A percentile compares a stretch with the other conserved stretches of the same genome.
phyloP scores from a whole-genome alignment of 2,888 invertebrate species.

The Lissocephala sabroskyi region DNA sequence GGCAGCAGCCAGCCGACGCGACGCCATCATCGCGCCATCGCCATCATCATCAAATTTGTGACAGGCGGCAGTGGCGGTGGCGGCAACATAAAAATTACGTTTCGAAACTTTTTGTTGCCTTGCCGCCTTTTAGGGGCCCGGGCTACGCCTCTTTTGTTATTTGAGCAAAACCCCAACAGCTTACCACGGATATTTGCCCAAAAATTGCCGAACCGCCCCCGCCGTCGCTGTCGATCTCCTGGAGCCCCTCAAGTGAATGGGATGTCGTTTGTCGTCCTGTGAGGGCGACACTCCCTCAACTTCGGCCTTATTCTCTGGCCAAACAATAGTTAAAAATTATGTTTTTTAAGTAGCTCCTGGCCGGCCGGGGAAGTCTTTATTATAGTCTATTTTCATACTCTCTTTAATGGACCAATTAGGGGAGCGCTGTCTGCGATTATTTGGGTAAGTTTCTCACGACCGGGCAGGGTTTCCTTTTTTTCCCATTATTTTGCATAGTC shows the following conservation, averaged over 20 bases:
- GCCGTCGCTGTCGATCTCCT: too few species aligned
- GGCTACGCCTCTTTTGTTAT: constrained; percentile 43
- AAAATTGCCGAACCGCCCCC: background rate
- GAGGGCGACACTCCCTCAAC: background rate
- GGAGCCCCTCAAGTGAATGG: too few species aligned
- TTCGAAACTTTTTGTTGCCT: constrained; percentile 37
- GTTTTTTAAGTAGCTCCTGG: constrained; percentile 48
- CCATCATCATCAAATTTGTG: constrained; percentile 46
- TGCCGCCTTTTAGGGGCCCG: constrained; percentile 51
- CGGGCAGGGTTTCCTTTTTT: too few species aligned
- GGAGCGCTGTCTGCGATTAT: too few species aligned
- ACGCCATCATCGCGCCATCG: constrained; percentile 19
- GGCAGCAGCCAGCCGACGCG: too few species aligned
- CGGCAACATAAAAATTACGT: constrained; percentile 59
- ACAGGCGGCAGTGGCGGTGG: constrained; percentile 60
- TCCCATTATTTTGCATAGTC: too few species aligned
- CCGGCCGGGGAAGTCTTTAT: constrained; percentile 17
- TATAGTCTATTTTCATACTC: constrained; percentile 35
- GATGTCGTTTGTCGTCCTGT: too few species aligned
- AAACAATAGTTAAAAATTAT: constrained; percentile 67
- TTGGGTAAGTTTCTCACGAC: too few species aligned
- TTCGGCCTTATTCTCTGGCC: constrained; percentile 31
- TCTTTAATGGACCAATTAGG: background rate
- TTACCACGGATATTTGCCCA: too few species aligned
- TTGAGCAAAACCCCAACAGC: constrained; percentile 42